A percentile compares a stretch with the other conserved stretches of the same genome.
Evolutionary conservation across 1,140 invertebrate genomes (phyloP).

Genomic region (Drosophila sturtevanti): DNA sequence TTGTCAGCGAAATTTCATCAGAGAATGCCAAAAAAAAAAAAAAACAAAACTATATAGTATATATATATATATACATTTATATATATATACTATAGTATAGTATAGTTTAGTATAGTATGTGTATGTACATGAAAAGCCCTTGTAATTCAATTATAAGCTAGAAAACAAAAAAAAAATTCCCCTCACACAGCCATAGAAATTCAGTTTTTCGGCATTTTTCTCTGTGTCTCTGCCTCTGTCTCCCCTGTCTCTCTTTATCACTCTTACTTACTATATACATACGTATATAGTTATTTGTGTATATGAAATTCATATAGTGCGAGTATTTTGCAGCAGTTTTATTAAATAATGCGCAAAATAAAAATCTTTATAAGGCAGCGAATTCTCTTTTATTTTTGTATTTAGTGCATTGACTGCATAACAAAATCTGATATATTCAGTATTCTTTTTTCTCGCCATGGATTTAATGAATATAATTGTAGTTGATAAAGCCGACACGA

Average conservation of each 20-base stretch:
- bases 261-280: neutral
- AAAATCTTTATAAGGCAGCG: slow-evolving; percentile 29
- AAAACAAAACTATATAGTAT: slow-evolving; percentile 5
- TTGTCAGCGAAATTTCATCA: slow-evolving; percentile 55
- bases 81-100: slow-evolving; percentile 32
- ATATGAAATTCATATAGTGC: slow-evolving; percentile 34
- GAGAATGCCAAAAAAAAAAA: slow-evolving; percentile 4
- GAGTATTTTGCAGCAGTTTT: slow-evolving; percentile 39
- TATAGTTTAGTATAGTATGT: slow-evolving; percentile 1
- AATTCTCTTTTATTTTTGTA: neutral
- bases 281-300: slow-evolving; percentile 1
- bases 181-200: slow-evolving; percentile 50
- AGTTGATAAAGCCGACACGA: neutral
- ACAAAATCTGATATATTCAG: neutral
- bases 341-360: slow-evolving; percentile 24
- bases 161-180: slow-evolving; percentile 50
- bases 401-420: neutral
- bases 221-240: neutral
- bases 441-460: neutral
- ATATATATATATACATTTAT: slow-evolving; percentile 38
- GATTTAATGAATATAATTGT: neutral
- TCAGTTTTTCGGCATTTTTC: slow-evolving; percentile 18
- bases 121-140: slow-evolving; percentile 48
- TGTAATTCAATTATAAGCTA: slow-evolving; percentile 67
- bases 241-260: neutral